Evolutionary conservation across 2,797 vertebrate species (phyloP), one percentile per base, ranked within the genome.

Genomic region (Betta splendens): DNA sequence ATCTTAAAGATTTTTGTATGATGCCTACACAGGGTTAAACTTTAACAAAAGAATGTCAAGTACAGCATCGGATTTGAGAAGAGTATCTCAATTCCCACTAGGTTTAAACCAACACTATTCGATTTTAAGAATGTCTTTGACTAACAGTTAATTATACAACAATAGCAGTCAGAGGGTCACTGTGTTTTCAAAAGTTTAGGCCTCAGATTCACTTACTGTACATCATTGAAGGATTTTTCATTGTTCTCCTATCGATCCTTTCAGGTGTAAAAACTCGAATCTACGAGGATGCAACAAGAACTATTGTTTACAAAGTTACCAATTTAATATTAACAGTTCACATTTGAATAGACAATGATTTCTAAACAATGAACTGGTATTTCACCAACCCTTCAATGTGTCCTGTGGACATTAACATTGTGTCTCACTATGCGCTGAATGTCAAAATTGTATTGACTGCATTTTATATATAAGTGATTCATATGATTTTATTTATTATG

Each of bases 321-420:
- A 12, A 67, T 57, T 53, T 79, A 44, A 38, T 53, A 23, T 40
- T 44, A 21, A 66, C 60, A 48, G 46, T 37, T 62, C 52, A 64
- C 65, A 40, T 70, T 45, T 76, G 49, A 69, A 69, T 65, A 56
- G 67, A 81, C 62, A 46, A 20, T 55, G 17, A 68, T 75, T 66
- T 85, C 56, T 73, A 52, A 83, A 92, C 91, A 81, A 87, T 83
- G 81, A 92, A 90, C 90, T 92, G 75, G 81, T 12, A 79, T 81
- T 80, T 72, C 86, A 84, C 84, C 84, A 76, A 85, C 81, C 85
- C 84, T 83, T 81, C 72, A 60, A 70, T 93, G 79, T 93, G 92
- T 92, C 92, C 93, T 86, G 71, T 92, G 90, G 92, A 94, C 92
- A 93, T 89, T 5, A n/a, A n/a, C n/a, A n/a, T n/a, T 78, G 64